These are phyloP conservation scores for Dinocampus coccinellae DNA, from an alignment of 2,888 invertebrate genomes.

Conservation along the genomic window DNA sequence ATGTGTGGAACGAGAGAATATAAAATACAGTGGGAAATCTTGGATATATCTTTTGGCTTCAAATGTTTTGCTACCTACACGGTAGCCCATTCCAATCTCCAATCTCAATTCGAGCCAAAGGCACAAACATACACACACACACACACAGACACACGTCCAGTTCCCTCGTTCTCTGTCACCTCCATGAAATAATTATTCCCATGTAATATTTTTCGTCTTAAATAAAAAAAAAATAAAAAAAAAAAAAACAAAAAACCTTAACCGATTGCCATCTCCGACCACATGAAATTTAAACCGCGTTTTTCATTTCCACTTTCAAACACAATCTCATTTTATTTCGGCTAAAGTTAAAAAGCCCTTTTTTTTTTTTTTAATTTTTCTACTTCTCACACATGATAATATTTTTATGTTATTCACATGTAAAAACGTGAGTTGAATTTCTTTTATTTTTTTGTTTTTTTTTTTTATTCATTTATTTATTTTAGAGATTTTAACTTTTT, in stretches of 20 bases:
- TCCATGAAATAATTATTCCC: conserved; percentile 32
- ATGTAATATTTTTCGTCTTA: conserved; percentile 20
- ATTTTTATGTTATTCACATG: no score
- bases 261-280: conserved; percentile 30
- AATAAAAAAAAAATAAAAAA: no score
- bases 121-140: no score
- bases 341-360: conserved; percentile 7
- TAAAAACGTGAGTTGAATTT: conserved; percentile 22
- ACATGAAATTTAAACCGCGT: conserved; percentile 20
- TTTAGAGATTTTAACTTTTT: no score
- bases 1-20: conserved; percentile 26
- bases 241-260: no score
- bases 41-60: conserved; percentile 37
- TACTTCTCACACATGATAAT: neutral
- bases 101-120: conserved; percentile 25
- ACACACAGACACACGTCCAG: no score
- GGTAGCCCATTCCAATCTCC: conserved; percentile 34
- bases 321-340: neutral
- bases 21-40: conserved; percentile 21
- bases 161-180: conserved; percentile 30
- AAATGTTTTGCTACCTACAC: conserved; percentile 38
- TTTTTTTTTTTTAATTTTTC: neutral
- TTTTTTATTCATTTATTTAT: neutral
- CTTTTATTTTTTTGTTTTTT: neutral
- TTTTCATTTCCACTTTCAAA: conserved; percentile 10